Conservation (phyloP, 2,113 vertebrate species). For the Erinaceus europaeus region DNA sequence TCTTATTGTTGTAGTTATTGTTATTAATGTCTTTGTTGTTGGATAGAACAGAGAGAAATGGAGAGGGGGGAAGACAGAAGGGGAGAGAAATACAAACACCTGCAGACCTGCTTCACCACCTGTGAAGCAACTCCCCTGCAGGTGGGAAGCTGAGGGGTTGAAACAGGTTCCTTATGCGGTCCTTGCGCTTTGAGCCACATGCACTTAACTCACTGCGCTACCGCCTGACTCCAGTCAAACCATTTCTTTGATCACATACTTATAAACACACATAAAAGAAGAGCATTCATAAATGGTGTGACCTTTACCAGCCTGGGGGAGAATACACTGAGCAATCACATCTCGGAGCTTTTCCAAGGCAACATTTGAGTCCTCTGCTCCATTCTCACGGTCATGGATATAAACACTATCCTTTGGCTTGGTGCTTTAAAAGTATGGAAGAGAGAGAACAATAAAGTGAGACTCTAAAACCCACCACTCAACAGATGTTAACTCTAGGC, state of each 20-base stretch:
- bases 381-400: conserved; percentile 95
- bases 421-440: conserved; percentile 82
- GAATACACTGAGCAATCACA: conserved; percentile 98
- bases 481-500: neutral
- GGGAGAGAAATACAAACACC: no score
- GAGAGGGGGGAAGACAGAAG: no score
- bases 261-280: neutral
- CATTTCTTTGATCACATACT: neutral
- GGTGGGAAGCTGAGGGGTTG: no score
- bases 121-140: no score
- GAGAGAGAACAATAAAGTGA: conserved; percentile 59
- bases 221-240: no score
- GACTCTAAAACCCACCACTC: conserved; percentile 15
- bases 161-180: no score
- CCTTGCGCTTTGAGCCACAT: no score
- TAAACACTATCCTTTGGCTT: conserved; percentile 94
- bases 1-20: no score
- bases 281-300: conserved; percentile 69
- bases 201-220: no score
- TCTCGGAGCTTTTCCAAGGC: conserved; percentile 97
- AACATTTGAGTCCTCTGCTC: conserved; percentile 93
- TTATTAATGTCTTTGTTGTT: no score
- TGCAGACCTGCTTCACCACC: no score
- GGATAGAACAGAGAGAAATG: no score
- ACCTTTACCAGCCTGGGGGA: conserved; percentile 96